Evolutionary conservation across 1,140 invertebrate species (phyloP).

Genomic region (Epicauta chinensis): DNA sequence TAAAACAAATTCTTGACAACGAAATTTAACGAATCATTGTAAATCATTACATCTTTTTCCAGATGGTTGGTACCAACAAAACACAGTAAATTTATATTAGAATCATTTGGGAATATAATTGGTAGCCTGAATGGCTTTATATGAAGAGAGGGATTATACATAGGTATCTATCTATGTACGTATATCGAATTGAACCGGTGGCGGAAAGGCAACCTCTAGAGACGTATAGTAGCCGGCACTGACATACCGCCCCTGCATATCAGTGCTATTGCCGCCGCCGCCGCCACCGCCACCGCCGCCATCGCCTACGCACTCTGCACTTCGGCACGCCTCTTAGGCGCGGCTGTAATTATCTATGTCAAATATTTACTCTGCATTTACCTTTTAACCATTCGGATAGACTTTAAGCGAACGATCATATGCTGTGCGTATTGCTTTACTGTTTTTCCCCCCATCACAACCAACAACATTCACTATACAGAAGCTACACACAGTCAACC

Average conservation of each 20-base stretch:
- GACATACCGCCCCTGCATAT: no score
- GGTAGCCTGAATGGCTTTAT: constrained; percentile 7
- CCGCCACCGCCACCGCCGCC: constrained; percentile 12
- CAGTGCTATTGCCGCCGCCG: not conserved
- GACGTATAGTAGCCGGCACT: not conserved
- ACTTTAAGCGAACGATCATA: constrained; percentile 23
- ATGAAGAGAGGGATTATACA: constrained; percentile 4
- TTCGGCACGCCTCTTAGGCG: constrained; percentile 35
- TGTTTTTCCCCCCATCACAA: not conserved
- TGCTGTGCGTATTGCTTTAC: constrained; percentile 4
- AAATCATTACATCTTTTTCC: no score
- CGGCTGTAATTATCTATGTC: constrained; percentile 40
- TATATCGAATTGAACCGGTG: constrained; percentile 12
- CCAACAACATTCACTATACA: no score
- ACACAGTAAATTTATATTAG: not conserved
- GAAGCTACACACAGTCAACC: no score
- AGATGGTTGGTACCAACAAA: no score
- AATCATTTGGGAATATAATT: constrained; percentile 14
- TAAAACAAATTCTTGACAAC: not conserved
- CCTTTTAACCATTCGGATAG: constrained; percentile 40
- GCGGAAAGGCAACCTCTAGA: constrained; percentile 15
- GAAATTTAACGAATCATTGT: no score
- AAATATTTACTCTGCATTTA: constrained; percentile 42
- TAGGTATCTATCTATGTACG: not conserved
- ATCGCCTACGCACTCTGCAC: constrained; percentile 7